Percentiles rank a stretch among this genome's conserved stretches.
Evolutionary conservation across 2,797 vertebrate genomes (phyloP).

Genomic region (Crossoptilon crossoptilon): DNA sequence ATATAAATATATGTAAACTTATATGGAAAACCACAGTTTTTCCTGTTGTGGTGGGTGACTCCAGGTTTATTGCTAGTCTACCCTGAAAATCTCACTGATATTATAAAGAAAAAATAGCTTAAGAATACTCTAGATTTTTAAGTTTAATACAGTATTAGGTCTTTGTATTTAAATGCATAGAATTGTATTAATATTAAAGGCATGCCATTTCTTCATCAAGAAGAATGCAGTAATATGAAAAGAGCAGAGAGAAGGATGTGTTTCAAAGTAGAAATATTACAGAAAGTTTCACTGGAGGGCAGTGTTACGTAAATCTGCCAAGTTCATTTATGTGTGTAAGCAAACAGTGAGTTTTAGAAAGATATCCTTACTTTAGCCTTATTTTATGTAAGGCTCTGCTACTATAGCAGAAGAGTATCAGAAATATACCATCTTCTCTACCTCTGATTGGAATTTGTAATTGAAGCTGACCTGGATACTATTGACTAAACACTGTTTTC

Average conservation of each 20-base stretch:
- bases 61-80: not conserved
- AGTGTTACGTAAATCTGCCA: conserved; percentile 27
- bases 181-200: not conserved
- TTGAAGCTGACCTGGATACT: not conserved
- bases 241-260: not conserved
- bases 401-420: not conserved
- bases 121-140: not conserved
- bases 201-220: not conserved
- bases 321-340: not conserved
- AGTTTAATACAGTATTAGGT: not conserved
- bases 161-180: not conserved
- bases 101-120: not conserved
- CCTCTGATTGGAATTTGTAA: not conserved
- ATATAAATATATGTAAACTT: not conserved
- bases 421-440: not conserved
- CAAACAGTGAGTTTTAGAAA: not conserved
- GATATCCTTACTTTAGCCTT: not conserved
- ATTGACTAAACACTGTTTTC: not conserved
- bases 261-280: not conserved
- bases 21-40: not conserved
- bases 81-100: not conserved
- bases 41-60: not conserved
- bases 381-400: not conserved
- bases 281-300: conserved; percentile 39
- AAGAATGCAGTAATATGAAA: not conserved